Conservation (phyloP, 2,888 invertebrate genomes). For the Euspilapteryx auroguttella region DNA sequence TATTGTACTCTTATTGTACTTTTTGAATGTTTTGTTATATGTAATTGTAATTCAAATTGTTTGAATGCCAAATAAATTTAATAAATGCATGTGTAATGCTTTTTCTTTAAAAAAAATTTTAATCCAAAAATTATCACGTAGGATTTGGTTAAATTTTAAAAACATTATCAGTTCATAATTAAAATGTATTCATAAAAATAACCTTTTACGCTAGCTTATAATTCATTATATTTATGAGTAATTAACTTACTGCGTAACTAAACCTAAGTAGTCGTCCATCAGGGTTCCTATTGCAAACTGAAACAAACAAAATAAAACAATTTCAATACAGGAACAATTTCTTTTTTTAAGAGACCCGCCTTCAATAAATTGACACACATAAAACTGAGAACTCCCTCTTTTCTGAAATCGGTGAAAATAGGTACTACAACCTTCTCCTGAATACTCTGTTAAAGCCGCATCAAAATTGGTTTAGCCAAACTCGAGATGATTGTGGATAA, state of each 20-base stretch:
- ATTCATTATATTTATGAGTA: not conserved
- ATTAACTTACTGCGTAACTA: constrained; percentile 52
- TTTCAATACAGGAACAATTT: constrained; percentile 4
- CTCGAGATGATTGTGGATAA: no score
- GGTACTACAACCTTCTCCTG: no score
- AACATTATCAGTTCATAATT: no score
- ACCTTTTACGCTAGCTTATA: not conserved
- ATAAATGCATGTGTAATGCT: constrained; percentile 16
- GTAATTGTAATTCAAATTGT: constrained; percentile 41
- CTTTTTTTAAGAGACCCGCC: no score
- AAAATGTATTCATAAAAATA: no score
- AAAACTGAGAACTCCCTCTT: no score
- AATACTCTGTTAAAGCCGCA: constrained; percentile 2
- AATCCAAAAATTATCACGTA: no score
- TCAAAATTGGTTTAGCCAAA: no score
- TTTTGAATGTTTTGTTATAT: constrained; percentile 49
- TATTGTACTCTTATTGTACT: constrained; percentile 43
- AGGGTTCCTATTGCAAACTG: constrained; percentile 98
- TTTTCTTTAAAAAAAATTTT: constrained; percentile 20
- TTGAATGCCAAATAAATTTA: constrained; percentile 58
- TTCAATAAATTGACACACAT: no score
- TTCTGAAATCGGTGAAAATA: no score
- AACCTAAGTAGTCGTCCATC: constrained; percentile 97
- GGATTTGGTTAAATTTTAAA: no score
- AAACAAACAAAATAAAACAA: constrained; percentile 30